These are phyloP conservation scores for Phaethon lepturus DNA, from an alignment of 2,113 vertebrate species.

Conservation along the genomic window DNA sequence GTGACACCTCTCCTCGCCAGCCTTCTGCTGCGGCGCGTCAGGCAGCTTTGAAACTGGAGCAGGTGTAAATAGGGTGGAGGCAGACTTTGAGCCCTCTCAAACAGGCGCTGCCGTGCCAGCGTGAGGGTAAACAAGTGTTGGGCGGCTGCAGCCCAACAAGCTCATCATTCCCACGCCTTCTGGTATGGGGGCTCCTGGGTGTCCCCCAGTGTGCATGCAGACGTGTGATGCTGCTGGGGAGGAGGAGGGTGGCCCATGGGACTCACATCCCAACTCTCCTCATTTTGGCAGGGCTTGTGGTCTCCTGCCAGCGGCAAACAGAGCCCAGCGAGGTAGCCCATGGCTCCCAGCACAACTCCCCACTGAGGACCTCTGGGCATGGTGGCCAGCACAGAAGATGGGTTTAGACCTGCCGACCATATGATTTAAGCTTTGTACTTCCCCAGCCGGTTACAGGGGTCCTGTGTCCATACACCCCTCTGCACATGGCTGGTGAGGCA, in stretches of 20 bases:
- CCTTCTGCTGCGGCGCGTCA: neutral
- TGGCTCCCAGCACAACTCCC: neutral
- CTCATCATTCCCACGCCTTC: neutral
- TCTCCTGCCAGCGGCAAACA: neutral
- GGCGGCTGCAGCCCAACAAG: neutral
- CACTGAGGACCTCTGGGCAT: neutral
- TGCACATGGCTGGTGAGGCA: neutral
- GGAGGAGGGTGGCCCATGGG: neutral
- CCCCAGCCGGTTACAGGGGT: accelerated
- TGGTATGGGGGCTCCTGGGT: accelerated
- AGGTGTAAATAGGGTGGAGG: constrained; percentile 31
- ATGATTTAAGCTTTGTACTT: neutral
- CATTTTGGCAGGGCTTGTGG: neutral
- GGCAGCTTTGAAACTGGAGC: neutral
- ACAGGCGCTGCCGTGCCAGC: accelerated
- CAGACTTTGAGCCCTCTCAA: constrained; percentile 50
- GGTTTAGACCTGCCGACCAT: neutral
- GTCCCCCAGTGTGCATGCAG: accelerated
- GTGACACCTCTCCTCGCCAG: neutral
- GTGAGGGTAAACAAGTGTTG: neutral
- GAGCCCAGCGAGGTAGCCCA: accelerated
- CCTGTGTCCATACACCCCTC: no score
- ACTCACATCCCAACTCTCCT: neutral
- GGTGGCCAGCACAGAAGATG: neutral
- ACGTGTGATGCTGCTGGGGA: accelerated